Evolutionary conservation across 2,888 invertebrate species (phyloP), one percentile per base, ranked within the genome.

Genomic region (Ashinkailepas kermadecensis): DNA sequence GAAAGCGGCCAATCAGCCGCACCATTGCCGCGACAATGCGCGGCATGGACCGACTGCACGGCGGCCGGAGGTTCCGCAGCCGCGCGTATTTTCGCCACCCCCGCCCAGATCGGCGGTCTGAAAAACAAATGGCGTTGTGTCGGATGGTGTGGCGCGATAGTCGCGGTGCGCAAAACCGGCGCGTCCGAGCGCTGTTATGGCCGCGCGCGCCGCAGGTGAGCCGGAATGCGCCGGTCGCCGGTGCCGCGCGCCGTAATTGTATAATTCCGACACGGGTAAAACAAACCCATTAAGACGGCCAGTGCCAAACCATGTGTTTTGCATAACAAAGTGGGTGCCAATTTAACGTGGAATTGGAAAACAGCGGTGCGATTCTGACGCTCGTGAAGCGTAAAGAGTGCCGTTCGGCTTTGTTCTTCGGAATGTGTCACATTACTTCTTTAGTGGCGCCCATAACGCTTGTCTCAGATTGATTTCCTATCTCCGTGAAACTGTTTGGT

Each of bases 271-370:
- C 70, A 70, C 70, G 39, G 39, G 70, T 70, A 70, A 70, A 70
- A 70, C 70, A 70, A 70, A 70, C 70, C 70, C 70, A 70, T 70
- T 70, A 70, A 13, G 7, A 13, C 70, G 39, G 39, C 70, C 70
- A 13, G 12, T 70, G 70, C 39, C 70, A 25, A 7, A 13, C 70
- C 39, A 70, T 70, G 70, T 70, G 70, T 70, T 70, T 70, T 70
- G 70, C 70, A 70, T 70, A 70, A 70, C 70, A 70, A 70, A 70
- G 70, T 70, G 70, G 70, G 70, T 70, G 70, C 15, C 25, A 70
- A 70, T 25, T 70, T 70, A 13, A 39, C 39, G 65, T 7, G 23
- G 13, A 39, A 70, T 70, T 70, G 70, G 39, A 70, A 70, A 70
- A 70, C 70, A 70, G 70, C 15, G 23, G 25, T 21, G 70, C 15